Evolutionary conservation across 2,888 invertebrate species (phyloP), one percentile per base, ranked within the genome.

Genomic region (Dryococelus australis): DNA sequence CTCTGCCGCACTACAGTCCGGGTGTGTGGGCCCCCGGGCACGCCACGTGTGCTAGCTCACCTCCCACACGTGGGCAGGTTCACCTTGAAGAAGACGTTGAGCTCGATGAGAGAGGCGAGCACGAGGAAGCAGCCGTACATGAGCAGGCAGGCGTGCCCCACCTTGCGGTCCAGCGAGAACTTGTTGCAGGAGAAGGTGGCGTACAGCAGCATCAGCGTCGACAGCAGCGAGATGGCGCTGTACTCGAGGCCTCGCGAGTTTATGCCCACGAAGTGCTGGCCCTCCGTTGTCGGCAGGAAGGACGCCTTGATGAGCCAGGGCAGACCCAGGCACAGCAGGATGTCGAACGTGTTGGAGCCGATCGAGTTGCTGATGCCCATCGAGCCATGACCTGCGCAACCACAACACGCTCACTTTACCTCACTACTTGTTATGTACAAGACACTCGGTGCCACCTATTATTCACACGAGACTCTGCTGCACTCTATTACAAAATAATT

Each of bases 351-450:
- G 91, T 98, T 98, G 43, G 97, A 97, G 86, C 97, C 97, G 90
- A 98, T 97, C 4, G 97, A 97, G 92, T 97, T 98, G 92, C 97
- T 97, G 90, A 98, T 97, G 28, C 97, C 98, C 97, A 98, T 98
- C 78, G 97, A 97, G 87, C 97, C 97, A 91, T 97, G 96, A 89
- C 97, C 97, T 97, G 92, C 85, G 78, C 65, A 65, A 20, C 8
- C 65, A 65, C 65, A 24, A 6, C 81, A 24, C 5, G 13, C 81
- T 81, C 81, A 24, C 81, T 24, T 81, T 24, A 8, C 0, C 81
- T 81, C 16, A 26, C 43, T 84, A 51, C 51, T 51, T 51, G 51
- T 13, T 10, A 13, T 51, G 51, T 51, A 13, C 8, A 51, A 10
- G 51, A 51, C 10, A 51, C 51, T n/a, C n/a, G n/a, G n/a, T n/a